These are phyloP conservation scores for Drosophila rhopaloa DNA, from an alignment of 1,140 invertebrate species.

Conservation along the genomic window DNA sequence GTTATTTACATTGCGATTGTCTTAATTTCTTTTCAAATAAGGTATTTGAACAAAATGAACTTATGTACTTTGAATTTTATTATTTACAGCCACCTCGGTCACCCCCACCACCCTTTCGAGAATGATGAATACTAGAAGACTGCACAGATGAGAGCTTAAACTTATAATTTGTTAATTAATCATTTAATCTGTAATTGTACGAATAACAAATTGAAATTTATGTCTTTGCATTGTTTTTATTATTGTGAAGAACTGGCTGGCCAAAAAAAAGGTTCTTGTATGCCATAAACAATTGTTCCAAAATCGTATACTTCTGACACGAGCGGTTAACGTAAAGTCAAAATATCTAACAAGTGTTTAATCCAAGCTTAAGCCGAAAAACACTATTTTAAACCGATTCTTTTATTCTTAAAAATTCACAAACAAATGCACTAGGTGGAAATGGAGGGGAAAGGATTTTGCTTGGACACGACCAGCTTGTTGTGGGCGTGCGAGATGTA, in stretches of 20 bases:
- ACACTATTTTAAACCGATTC: neutral
- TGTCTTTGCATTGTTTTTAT: neutral
- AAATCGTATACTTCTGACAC: slow-evolving; percentile 42
- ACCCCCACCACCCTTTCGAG: slow-evolving; percentile 34
- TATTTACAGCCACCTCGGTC: slow-evolving; percentile 17
- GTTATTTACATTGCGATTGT: neutral
- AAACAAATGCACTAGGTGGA: slow-evolving; percentile 59
- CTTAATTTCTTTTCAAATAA: neutral
- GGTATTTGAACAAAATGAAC: neutral
- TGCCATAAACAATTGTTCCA: slow-evolving; percentile 7
- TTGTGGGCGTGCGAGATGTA: slow-evolving; percentile 99
- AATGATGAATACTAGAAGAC: slow-evolving; percentile 28
- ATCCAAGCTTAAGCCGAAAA: slow-evolving; percentile 86
- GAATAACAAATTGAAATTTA: slow-evolving; percentile 10
- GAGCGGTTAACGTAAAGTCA: slow-evolving; percentile 63
- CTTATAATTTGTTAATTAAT: slow-evolving; percentile 22
- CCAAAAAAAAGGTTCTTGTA: slow-evolving; percentile 13
- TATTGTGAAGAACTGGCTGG: slow-evolving; percentile 6
- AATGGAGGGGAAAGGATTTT: slow-evolving; percentile 95
- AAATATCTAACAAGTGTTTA: slow-evolving; percentile 64
- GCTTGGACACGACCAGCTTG: slow-evolving; percentile 98
- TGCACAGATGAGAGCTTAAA: slow-evolving; percentile 13
- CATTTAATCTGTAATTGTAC: slow-evolving; percentile 24
- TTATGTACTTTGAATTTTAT: neutral
- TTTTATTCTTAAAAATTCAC: slow-evolving; percentile 1